Evolutionary conservation across 2,888 invertebrate genomes (phyloP).

Genomic region (Chorisops tibialis): DNA sequence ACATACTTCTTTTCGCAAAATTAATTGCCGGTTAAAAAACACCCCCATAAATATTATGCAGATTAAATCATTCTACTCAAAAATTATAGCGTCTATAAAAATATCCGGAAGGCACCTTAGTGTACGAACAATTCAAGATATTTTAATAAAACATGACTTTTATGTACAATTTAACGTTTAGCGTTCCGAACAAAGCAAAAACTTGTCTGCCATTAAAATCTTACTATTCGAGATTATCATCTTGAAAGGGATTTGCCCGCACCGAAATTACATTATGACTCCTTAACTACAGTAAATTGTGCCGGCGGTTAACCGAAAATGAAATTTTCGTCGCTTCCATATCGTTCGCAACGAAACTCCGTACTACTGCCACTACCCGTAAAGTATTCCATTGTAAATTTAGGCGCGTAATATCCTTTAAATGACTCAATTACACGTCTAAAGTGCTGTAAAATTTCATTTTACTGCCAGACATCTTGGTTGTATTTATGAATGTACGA

Average conservation of each 20-base stretch:
- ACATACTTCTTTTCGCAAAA: too few species aligned
- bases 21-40: too few species aligned
- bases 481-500: neutral
- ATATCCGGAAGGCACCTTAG: too few species aligned
- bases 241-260: neutral
- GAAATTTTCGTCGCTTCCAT: neutral
- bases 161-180: too few species aligned
- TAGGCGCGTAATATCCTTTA: conserved; percentile 5
- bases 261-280: neutral
- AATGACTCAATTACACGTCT: conserved; percentile 10
- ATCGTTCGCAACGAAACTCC: neutral
- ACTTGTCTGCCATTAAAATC: neutral
- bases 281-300: neutral
- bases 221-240: neutral
- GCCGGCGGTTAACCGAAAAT: conserved; percentile 8
- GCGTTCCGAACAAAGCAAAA: too few species aligned
- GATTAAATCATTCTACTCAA: too few species aligned
- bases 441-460: conserved; percentile 8
- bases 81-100: too few species aligned
- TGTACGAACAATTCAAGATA: too few species aligned
- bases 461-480: conserved; percentile 7
- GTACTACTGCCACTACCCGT: neutral
- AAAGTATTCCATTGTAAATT: conserved; percentile 2
- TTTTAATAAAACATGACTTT: too few species aligned
- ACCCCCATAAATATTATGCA: too few species aligned